Conservation (phyloP, 2,113 vertebrate species). For the Chaetodon auriga region DNA sequence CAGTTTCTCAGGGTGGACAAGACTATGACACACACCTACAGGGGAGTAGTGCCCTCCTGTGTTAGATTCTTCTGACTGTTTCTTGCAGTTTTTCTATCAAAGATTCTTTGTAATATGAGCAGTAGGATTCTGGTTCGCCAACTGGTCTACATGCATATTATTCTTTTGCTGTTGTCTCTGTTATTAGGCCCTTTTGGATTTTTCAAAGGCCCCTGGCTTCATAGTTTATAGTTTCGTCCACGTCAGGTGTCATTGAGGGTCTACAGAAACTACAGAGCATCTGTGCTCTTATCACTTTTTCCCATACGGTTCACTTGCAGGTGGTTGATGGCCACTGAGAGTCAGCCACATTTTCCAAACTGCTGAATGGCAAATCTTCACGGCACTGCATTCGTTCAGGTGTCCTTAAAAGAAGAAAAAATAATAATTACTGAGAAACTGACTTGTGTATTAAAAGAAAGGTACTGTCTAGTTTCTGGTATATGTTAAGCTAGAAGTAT, state of each 20-base stretch:
- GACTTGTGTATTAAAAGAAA: not conserved
- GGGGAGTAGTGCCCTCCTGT: slow-evolving; percentile 33
- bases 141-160: rapidly evolving
- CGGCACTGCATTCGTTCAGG: not conserved
- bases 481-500: not conserved
- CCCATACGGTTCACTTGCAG: slow-evolving; percentile 62
- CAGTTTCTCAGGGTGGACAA: slow-evolving; percentile 52
- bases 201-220: slow-evolving; percentile 21
- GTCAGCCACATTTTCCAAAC: not conserved
- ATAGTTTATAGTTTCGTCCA: slow-evolving; percentile 60
- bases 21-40: slow-evolving; percentile 39
- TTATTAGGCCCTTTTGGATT: slow-evolving; percentile 17
- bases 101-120: not conserved
- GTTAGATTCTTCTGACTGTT: not conserved
- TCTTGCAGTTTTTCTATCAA: not conserved
- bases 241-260: slow-evolving; percentile 27
- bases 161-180: not conserved
- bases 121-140: not conserved
- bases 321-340: slow-evolving; percentile 44
- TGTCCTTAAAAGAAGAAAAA: not conserved
- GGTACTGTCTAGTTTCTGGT: not conserved
- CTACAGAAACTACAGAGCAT: slow-evolving; percentile 55
- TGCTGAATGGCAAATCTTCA: slow-evolving; percentile 6
- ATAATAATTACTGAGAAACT: not conserved
- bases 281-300: slow-evolving; percentile 78